Percentiles rank a stretch among this genome's conserved stretches.
Conservation (phyloP, 2,888 invertebrate genomes). For the Xanthorhoe designata region DNA sequence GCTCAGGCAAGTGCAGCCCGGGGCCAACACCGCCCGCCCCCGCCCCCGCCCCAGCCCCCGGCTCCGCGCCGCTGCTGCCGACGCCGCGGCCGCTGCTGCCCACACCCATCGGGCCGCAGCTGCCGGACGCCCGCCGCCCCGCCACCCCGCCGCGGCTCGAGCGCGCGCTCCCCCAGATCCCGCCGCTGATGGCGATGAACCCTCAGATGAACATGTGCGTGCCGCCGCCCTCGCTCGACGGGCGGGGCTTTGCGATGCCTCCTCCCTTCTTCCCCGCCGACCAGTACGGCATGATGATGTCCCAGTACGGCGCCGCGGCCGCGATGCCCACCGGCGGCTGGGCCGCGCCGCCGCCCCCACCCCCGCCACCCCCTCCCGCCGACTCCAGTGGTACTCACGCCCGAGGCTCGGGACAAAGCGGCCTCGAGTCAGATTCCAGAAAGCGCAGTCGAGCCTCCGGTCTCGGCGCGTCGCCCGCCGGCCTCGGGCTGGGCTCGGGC, state of each 20-base stretch:
- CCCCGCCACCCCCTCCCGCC: slow-evolving; percentile 70
- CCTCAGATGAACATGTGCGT: slow-evolving; percentile 77
- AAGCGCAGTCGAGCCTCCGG: slow-evolving; percentile 63
- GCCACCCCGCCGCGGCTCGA: slow-evolving; percentile 49
- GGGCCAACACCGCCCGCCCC: slow-evolving; percentile 54
- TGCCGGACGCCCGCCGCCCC: slow-evolving; percentile 56
- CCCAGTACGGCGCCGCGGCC: slow-evolving; percentile 51
- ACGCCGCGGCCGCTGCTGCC: slow-evolving; percentile 63
- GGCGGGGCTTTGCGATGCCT: slow-evolving; percentile 70
- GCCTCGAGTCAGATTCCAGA: slow-evolving; percentile 82
- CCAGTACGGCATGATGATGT: slow-evolving; percentile 77
- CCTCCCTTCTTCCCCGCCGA: slow-evolving; percentile 72
- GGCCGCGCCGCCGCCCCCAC: slow-evolving; percentile 71
- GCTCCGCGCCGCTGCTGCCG: slow-evolving; percentile 62
- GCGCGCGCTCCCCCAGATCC: slow-evolving; percentile 58
- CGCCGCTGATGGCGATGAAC: slow-evolving; percentile 73
- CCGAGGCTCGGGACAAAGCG: slow-evolving; percentile 73
- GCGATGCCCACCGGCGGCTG: slow-evolving; percentile 64
- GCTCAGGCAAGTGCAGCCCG: slow-evolving; percentile 84
- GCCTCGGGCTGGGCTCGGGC: slow-evolving; percentile 44
- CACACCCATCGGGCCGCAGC: slow-evolving; percentile 70
- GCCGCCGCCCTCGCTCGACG: slow-evolving; percentile 66
- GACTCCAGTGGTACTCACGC: slow-evolving; percentile 65
- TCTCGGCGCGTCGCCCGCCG: slow-evolving; percentile 47
- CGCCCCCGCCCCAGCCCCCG: slow-evolving; percentile 53